Base-by-base conservation (phyloP, 2,797 vertebrate genomes). In the Hydrolagus colliei region DNA sequence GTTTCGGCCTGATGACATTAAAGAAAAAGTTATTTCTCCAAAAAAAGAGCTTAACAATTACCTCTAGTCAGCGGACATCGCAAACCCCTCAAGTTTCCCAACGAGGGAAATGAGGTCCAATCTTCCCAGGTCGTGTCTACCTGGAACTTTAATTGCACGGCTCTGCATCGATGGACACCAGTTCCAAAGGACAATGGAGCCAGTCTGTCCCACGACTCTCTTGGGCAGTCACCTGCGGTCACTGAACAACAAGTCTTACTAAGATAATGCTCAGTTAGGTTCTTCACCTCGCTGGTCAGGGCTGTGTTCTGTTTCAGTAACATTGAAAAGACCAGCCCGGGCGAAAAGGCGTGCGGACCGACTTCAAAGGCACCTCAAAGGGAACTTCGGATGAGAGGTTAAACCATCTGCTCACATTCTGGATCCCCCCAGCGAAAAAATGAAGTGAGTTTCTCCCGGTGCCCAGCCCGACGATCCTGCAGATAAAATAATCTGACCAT, bases 91-190 rank as follows among this genome's bases (percentile, higher is more conserved):
- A 68, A 41, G 62, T 27, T 71, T 71, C 12, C 79, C 65, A 71
- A 71, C 27, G 68, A 27, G 41, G 79, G 79, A 84, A 84, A 84
- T 84, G 79, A 84, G 63, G 79, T 84, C 79, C 79, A 84, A 84
- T 84, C 68, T 84, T 41, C 65, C 79, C 65, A 68, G 68, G 63
- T 63, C 41, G 3, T 71, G 67, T 71, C 79, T 84, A 84, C 14
- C 79, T 65, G 41, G 35, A 65, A 84, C 79, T 35, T 84, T 84
- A 84, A 84, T 84, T 84, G 68, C 68, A 84, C 13, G 27, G 41
- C 65, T 20, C 32, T 63, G 79, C 62, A 52, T 71, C 18, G 65
- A 27, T 84, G 79, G 79, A 84, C 63, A 65, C 79, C 12, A 71
- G 32, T 67, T 84, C 79, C 65, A 63, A 84, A 71, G 79, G 79